These are phyloP conservation scores for Cremastinae sp. DNA, from an alignment of 2,888 invertebrate genomes.

Conservation along the genomic window DNA sequence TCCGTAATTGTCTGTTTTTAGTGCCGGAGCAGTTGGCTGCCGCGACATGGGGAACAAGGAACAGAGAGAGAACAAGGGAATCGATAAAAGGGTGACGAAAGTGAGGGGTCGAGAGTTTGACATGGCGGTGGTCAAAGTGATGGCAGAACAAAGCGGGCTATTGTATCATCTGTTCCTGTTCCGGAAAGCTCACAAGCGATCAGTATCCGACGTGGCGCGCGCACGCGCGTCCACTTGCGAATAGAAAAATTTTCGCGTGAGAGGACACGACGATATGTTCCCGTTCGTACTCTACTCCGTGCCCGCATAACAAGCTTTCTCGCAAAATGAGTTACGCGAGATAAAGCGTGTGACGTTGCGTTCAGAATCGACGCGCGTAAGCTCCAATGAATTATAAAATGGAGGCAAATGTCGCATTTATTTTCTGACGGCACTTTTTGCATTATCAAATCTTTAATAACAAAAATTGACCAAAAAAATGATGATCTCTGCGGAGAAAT, in stretches of 20 bases:
- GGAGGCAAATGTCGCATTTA: not conserved
- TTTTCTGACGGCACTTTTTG: not conserved
- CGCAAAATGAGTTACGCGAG: constrained; percentile 30
- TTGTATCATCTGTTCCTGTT: constrained; percentile 64
- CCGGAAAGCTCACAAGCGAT: constrained; percentile 54
- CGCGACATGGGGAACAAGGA: constrained; percentile 27
- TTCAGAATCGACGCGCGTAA: constrained; percentile 14
- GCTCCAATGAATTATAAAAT: constrained; percentile 1
- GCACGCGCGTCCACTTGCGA: not conserved
- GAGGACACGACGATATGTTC: not conserved
- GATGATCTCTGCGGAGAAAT: constrained; percentile 6
- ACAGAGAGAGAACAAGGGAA: constrained; percentile 53
- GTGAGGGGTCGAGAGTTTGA: constrained; percentile 63
- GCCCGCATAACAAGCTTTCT: constrained; percentile 42
- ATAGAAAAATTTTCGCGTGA: constrained; percentile 44
- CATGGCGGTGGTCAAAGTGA: constrained; percentile 62
- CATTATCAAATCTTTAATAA: too few species aligned
- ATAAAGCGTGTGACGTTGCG: constrained; percentile 23
- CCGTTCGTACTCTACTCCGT: constrained; percentile 29
- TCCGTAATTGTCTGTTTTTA: constrained; percentile 58
- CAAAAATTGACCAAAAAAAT: not conserved
- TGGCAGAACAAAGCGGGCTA: constrained; percentile 61
- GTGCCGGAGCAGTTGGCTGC: constrained; percentile 48
- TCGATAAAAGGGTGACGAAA: constrained; percentile 62
- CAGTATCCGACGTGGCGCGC: not conserved